Evolutionary conservation across 2,113 vertebrate species (phyloP), one percentile per base, ranked within the genome.

Genomic region (Eudyptes chrysolophus): DNA sequence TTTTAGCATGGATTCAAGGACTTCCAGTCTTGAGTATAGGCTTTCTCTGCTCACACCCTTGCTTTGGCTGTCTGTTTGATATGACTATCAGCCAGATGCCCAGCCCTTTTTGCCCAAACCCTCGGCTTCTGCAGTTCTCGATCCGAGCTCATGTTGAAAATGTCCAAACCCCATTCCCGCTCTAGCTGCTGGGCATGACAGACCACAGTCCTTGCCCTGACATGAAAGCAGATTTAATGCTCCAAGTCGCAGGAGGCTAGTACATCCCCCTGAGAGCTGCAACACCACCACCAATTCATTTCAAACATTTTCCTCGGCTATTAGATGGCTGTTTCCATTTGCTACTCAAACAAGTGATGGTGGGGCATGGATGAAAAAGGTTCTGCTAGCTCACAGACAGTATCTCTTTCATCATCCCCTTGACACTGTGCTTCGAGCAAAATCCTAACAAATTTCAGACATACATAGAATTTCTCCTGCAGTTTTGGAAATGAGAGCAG

Each of bases 31-130:
- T 13, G 42, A 16, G n/a, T 2, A 9, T 30, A 40, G 16, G 5
- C 9, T 70, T 44, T 51, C 65, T 78, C 51, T 66, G 26, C 27
- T 34, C n/a, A 32, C 8, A 7, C 10, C 58, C 51, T 79, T 85
- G 24, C 24, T 21, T 76, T 38, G 52, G 14, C n/a, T 24, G 8
- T 5, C 44, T 40, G 16, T 64, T 46, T 55, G 55, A 52, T 38
- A 22, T 0, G 0, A n/a, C 9, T 10, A 1, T 36, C n/a, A 52
- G 49, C 2, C 46, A 61, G 61, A 51, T 20, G 15, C n/a, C 10
- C 60, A 70, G 32, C 11, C 34, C 16, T 54, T 84, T 68, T 38
- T 20, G 46, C 13, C 38, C 51, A 66, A 26, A 60, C 5, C 10
- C 14, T 65, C 60, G 42, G 38, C 44, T 77, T 69, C 64, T 81